A percentile compares a stretch with the other conserved stretches of the same genome.
phyloP scores from a whole-genome alignment of 2,888 invertebrate genomes.

The Candidula unifasciata region DNA sequence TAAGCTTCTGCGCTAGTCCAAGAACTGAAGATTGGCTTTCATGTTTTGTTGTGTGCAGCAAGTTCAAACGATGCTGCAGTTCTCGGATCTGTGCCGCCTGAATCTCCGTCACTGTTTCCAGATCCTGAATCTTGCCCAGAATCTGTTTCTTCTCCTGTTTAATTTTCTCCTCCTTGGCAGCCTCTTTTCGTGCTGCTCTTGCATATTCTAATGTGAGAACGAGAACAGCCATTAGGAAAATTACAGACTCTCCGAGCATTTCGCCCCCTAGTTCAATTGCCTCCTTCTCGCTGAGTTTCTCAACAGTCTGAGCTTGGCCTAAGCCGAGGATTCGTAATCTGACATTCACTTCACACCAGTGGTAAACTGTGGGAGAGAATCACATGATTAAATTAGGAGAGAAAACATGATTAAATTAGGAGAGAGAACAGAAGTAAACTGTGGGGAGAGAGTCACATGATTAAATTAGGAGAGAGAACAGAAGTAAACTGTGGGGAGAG shows the following conservation, averaged over 20 bases:
- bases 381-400: too few species aligned
- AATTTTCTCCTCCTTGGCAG: conserved; percentile 84
- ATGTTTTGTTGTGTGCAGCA: background rate
- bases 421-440: too few species aligned
- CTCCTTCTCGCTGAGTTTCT: conserved; percentile 91
- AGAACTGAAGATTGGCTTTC: background rate
- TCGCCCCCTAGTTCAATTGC: conserved; percentile 96
- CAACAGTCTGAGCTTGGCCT: conserved; percentile 91
- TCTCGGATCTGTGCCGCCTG: conserved; percentile 89
- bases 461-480: too few species aligned
- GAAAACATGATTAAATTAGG: too few species aligned
- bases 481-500: too few species aligned
- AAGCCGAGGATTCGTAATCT: conserved; percentile 86
- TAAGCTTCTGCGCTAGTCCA: background rate
- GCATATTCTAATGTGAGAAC: conserved; percentile 88
- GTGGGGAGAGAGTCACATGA: too few species aligned
- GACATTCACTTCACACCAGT: conserved; percentile 92
- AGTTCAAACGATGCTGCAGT: conserved; percentile 78
- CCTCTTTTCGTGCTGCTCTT: conserved; percentile 86
- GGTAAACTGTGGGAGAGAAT: conserved; percentile 84
- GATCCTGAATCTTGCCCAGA: conserved; percentile 75
- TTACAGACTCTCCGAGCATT: conserved; percentile 92
- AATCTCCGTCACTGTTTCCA: conserved; percentile 74
- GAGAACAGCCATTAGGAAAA: conserved; percentile 89
- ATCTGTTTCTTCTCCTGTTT: conserved; percentile 61